Evolutionary conservation across 2,797 vertebrate genomes (phyloP), one percentile per base, ranked within the genome.

Genomic region (Ambastaia sidthimunki): DNA sequence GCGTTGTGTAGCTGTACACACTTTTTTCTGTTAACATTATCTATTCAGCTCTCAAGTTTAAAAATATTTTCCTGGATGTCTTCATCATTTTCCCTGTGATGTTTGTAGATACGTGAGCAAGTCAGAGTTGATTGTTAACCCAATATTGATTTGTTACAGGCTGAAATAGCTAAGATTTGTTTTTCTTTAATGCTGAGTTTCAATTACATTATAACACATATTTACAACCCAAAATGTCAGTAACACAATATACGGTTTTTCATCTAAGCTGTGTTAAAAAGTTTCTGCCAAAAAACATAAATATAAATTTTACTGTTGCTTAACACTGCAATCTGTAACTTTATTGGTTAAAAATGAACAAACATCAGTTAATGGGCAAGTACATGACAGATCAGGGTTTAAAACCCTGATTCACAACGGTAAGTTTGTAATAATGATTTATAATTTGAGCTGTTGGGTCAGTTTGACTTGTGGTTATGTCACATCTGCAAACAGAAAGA

Each of bases 1-100:
- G 23, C 3, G 63, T 76, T 55, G n/a, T 69, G 50, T 28, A 52
- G n/a, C n/a, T 37, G 52, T 54, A 28, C n/a, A 31, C 54, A 25
- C 25, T 67, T 50, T 28, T 48, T 57, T 62, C 19, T 68, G 48
- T 68, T 68, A 52, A 71, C 34, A 59, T 77, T 41, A 78, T 81
- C 54, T 69, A 37, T 82, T 59, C 71, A 63, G 54, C 41, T 78
- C 19, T n/a, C 23, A 50, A 34, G 37, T 62, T 69, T 62, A 50
- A 23, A 78, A 41, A 12, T 50, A 57, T 23, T 80, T 74, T 68
- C 62, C 60, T 73, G 70, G 62, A 73, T 55, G 48, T n/a, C 59
- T 57, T 12, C 13, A 11, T 60, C 67, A 37, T 78, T 50, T 23
- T 60, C 44, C 47, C 50, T 47, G 47, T 15, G 34, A 54, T 66